Conservation (phyloP, 1,140 invertebrate genomes). For the Megalopta genalis region DNA sequence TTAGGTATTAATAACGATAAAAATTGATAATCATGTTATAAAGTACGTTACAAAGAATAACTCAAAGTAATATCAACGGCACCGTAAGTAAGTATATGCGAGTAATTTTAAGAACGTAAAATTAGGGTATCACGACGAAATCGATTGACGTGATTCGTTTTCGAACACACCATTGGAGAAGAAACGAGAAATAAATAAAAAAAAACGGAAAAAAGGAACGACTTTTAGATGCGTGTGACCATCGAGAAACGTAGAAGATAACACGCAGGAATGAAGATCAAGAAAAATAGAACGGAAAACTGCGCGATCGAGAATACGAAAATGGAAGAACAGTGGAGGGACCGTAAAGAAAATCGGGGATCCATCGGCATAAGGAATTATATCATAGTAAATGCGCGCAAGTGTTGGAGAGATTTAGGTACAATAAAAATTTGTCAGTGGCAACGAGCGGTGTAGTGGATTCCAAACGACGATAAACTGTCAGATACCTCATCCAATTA, state of each 20-base stretch:
- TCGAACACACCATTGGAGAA: slow-evolving; percentile 18
- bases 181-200: too few species aligned
- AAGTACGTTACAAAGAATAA: slow-evolving; percentile 73
- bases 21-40: slow-evolving; percentile 77
- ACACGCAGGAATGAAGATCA: slow-evolving; percentile 33
- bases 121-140: slow-evolving; percentile 62
- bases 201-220: slow-evolving; percentile 20
- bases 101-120: slow-evolving; percentile 77
- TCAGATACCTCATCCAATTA: slow-evolving; percentile 45
- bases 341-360: slow-evolving; percentile 6
- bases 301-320: slow-evolving; percentile 26
- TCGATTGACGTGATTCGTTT: slow-evolving; percentile 32
- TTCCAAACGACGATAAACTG: slow-evolving; percentile 58
- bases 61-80: slow-evolving; percentile 65
- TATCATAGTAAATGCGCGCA: slow-evolving; percentile 36
- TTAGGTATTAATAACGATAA: slow-evolving; percentile 77
- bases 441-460: slow-evolving; percentile 53
- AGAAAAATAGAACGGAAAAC: background rate
- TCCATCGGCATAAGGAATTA: slow-evolving; percentile 41
- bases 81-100: slow-evolving; percentile 77
- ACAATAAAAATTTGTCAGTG: slow-evolving; percentile 50
- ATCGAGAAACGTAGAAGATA: slow-evolving; percentile 14
- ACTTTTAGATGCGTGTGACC: slow-evolving; percentile 1
- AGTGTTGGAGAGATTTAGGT: slow-evolving; percentile 40
- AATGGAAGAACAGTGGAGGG: slow-evolving; percentile 13